phyloP scores from a whole-genome alignment of 2,113 vertebrate species.

The Trichomycterus rosablanca region DNA sequence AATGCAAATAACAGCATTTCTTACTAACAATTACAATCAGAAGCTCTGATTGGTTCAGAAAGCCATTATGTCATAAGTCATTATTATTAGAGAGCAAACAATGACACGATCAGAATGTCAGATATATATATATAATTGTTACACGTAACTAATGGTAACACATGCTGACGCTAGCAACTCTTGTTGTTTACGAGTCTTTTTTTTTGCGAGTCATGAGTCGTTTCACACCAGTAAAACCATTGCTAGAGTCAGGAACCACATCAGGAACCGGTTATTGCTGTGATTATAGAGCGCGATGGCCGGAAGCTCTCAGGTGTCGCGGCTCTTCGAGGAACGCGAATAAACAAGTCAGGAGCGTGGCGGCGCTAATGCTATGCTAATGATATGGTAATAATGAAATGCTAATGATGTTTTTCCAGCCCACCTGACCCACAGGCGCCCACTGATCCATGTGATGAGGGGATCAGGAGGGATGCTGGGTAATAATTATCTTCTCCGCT shows the following conservation, averaged over 20 bases:
- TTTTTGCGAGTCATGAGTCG: no score
- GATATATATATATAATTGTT: no score
- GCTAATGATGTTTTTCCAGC: slow-evolving; percentile 30
- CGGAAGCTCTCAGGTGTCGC: background rate
- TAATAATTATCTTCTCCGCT: slow-evolving; percentile 33
- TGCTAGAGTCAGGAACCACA: background rate
- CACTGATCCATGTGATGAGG: slow-evolving; percentile 37
- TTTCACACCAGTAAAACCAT: no score
- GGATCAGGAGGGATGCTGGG: slow-evolving; percentile 32
- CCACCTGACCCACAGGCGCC: slow-evolving; percentile 27
- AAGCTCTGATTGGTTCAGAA: no score
- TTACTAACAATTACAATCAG: no score
- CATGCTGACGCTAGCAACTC: no score
- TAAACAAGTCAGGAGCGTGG: slow-evolving; percentile 24
- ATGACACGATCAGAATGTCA: no score
- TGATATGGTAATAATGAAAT: slow-evolving; percentile 35
- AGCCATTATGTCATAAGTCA: no score
- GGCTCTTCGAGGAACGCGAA: slow-evolving; percentile 17
- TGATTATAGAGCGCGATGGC: background rate
- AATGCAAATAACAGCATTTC: no score
- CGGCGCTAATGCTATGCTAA: slow-evolving; percentile 36
- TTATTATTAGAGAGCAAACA: no score
- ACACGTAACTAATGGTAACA: no score
- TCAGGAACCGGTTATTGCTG: background rate
- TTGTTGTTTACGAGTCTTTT: no score